Percentiles rank a stretch among this genome's conserved stretches.
Evolutionary conservation across 2,888 invertebrate genomes (phyloP).

Genomic region (Agrotis ipsilon): DNA sequence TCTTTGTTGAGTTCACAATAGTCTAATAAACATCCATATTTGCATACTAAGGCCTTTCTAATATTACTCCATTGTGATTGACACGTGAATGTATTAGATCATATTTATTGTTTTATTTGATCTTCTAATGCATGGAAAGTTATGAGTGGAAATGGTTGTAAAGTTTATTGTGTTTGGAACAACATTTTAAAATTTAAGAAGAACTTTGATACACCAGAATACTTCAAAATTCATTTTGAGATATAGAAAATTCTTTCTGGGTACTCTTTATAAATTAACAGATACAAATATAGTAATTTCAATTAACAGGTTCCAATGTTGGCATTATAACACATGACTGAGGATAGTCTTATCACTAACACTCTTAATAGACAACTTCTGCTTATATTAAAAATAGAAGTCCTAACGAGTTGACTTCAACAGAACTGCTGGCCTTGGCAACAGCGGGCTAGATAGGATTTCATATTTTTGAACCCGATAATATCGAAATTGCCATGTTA

Average conservation of each 20-base stretch:
- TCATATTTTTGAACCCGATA: no score
- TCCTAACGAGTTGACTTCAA: no score
- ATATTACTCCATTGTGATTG: slow-evolving; percentile 41
- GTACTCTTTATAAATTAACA: neutral
- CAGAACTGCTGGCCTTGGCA: no score
- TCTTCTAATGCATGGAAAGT: slow-evolving; percentile 38
- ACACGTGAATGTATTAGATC: slow-evolving; percentile 39
- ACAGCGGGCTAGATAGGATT: no score
- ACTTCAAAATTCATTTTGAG: neutral
- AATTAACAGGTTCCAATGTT: neutral
- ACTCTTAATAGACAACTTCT: no score
- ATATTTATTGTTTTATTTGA: slow-evolving; percentile 41
- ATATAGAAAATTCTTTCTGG: neutral
- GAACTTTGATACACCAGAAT: no score
- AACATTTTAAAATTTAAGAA: neutral
- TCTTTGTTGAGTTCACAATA: slow-evolving; percentile 43
- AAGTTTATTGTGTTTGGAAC: neutral
- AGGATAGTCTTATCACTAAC: neutral
- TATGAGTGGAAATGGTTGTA: neutral
- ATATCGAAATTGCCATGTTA: no score
- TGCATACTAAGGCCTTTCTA: slow-evolving; percentile 28
- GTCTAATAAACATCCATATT: slow-evolving; percentile 42
- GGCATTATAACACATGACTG: neutral
- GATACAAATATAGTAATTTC: neutral
- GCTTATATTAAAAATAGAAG: no score